phyloP scores from a whole-genome alignment of 2,113 vertebrate species.

The Pseudopodoces humilis region DNA sequence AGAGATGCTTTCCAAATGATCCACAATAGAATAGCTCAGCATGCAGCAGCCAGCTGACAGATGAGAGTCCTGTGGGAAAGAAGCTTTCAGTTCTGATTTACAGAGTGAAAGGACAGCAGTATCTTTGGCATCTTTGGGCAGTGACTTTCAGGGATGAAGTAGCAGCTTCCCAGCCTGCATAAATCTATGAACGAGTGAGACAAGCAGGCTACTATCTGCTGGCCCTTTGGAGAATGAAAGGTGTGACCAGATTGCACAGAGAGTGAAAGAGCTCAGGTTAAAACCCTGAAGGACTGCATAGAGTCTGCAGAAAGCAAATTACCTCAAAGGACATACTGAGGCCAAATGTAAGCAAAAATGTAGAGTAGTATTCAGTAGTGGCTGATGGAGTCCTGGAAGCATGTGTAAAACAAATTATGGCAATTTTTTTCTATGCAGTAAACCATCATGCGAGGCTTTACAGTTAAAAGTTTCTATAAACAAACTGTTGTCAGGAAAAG shows the following conservation, averaged over 20 bases:
- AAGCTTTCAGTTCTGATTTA: conserved; percentile 38
- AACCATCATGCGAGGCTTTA: background rate
- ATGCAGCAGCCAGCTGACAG: background rate
- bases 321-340: background rate
- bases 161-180: conserved; percentile 9
- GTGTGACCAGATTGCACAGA: background rate
- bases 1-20: conserved; percentile 3
- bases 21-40: background rate
- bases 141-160: background rate
- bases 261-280: background rate
- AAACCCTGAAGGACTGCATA: background rate
- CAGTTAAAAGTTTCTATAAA: background rate
- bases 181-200: background rate
- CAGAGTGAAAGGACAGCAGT: conserved; percentile 25
- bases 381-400: background rate
- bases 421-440: background rate
- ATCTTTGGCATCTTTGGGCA: conserved; percentile 16
- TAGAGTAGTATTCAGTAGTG: background rate
- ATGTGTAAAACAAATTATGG: background rate
- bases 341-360: background rate
- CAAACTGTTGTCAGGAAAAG: background rate
- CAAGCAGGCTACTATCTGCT: background rate
- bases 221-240: background rate
- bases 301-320: background rate
- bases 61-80: conserved; percentile 2